Conservation (phyloP, 2,888 invertebrate genomes). For the Uloborus plumipes region DNA sequence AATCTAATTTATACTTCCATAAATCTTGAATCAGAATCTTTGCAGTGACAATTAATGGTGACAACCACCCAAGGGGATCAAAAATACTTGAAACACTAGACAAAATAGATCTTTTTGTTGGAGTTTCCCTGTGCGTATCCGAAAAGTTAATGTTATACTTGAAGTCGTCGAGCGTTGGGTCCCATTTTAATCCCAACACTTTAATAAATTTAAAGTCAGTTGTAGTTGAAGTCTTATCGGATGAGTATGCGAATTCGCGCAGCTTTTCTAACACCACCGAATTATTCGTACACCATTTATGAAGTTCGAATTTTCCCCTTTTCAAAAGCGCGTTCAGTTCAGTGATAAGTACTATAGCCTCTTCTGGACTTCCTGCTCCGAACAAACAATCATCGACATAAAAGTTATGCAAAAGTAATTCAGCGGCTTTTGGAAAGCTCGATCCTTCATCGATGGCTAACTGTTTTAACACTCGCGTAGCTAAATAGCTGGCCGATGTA, state of each 20-base stretch:
- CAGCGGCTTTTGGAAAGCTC: background rate
- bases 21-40: slow-evolving; percentile 19
- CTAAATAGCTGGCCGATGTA: background rate
- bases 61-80: slow-evolving; percentile 6
- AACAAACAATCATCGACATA: slow-evolving; percentile 11
- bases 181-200: slow-evolving; percentile 3
- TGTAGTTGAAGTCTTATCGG: background rate
- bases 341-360: background rate
- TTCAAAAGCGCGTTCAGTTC: background rate
- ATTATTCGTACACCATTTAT: slow-evolving; percentile 1
- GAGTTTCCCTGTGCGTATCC: background rate
- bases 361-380: background rate
- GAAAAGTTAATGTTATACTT: background rate
- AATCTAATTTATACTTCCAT: background rate
- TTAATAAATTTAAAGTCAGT: background rate
- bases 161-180: slow-evolving; percentile 2
- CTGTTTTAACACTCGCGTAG: background rate
- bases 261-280: no score
- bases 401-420: background rate
- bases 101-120: slow-evolving; percentile 1
- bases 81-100: slow-evolving; percentile 6
- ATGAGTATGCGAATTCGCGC: no score
- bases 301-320: slow-evolving; percentile 9
- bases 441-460: background rate
- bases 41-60: slow-evolving; percentile 3